Conservation (phyloP, 2,113 vertebrate genomes). For the Daphoenositta chrysoptera region DNA sequence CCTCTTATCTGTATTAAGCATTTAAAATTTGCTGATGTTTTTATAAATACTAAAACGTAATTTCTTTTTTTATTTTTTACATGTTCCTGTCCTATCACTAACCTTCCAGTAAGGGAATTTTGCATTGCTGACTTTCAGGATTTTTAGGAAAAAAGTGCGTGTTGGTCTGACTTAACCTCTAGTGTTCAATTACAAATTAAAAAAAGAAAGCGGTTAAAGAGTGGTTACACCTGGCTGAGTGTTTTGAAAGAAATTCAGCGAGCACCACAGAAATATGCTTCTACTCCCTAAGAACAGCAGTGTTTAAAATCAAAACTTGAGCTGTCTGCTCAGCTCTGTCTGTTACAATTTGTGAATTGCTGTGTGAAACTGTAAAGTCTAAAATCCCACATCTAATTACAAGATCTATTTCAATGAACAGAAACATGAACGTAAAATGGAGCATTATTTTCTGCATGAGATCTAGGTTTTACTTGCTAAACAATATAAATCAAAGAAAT, state of each 20-base stretch:
- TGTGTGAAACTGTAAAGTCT: neutral
- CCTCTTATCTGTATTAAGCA: neutral
- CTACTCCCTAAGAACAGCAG: neutral
- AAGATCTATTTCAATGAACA: neutral
- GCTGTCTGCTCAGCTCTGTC: neutral
- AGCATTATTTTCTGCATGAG: slow-evolving; percentile 5
- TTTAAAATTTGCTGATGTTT: neutral
- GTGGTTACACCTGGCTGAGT: neutral
- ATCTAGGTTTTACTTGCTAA: neutral
- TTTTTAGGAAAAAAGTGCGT: neutral
- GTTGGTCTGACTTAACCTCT: neutral
- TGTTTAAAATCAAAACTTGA: neutral
- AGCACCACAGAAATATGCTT: neutral
- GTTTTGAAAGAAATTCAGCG: neutral
- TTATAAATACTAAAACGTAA: neutral
- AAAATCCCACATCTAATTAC: neutral
- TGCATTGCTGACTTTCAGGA: neutral
- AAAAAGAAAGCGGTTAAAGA: neutral
- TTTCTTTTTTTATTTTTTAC: neutral
- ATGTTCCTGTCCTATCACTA: neutral
- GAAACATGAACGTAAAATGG: neutral
- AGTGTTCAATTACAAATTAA: neutral
- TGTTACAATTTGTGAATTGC: neutral
- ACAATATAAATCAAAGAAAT: neutral
- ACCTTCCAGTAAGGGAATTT: neutral